These are phyloP conservation scores for Liparis tanakae DNA, from an alignment of 2,797 vertebrate species.

Conservation along the genomic window DNA sequence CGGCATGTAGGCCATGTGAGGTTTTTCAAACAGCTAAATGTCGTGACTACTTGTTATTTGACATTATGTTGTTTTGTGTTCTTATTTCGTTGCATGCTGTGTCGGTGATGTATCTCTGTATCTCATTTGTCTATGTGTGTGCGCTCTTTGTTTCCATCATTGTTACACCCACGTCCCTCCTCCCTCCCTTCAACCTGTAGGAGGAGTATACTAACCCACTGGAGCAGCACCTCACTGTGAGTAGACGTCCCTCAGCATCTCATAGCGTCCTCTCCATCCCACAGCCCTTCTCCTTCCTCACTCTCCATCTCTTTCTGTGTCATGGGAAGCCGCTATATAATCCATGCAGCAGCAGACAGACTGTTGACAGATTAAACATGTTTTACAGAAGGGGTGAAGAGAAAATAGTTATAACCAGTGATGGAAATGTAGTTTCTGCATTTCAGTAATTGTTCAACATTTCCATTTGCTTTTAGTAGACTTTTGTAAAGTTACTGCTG, in stretches of 20 bases:
- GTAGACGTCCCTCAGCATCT: slow-evolving; percentile 79
- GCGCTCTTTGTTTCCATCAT: slow-evolving; percentile 76
- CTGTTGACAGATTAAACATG: slow-evolving; percentile 31
- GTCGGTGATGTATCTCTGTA: slow-evolving; percentile 71
- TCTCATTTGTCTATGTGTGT: slow-evolving; percentile 71
- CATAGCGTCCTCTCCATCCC: slow-evolving; percentile 41
- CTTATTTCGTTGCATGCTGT: slow-evolving; percentile 63
- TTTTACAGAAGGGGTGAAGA: slow-evolving; percentile 28
- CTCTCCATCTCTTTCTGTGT: slow-evolving; percentile 40
- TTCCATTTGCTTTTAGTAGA: not conserved
- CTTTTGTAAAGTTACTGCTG: slow-evolving; percentile 9
- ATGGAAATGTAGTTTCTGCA: slow-evolving; percentile 27
- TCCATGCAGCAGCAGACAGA: slow-evolving; percentile 66
- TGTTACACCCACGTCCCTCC: slow-evolving; percentile 67
- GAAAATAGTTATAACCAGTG: slow-evolving; percentile 17
- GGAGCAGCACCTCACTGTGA: slow-evolving; percentile 96
- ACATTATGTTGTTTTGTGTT: slow-evolving; percentile 42
- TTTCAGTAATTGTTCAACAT: slow-evolving; percentile 20
- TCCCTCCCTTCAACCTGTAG: slow-evolving; percentile 77
- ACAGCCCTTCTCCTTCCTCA: slow-evolving; percentile 32
- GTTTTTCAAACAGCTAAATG: not conserved
- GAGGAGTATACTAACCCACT: slow-evolving; percentile 92
- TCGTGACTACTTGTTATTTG: slow-evolving; percentile 31
- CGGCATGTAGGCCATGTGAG: not conserved
- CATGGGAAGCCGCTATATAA: slow-evolving; percentile 27